These are phyloP conservation scores for Cabera pusaria DNA, from an alignment of 2,888 invertebrate species.

Conservation along the genomic window DNA sequence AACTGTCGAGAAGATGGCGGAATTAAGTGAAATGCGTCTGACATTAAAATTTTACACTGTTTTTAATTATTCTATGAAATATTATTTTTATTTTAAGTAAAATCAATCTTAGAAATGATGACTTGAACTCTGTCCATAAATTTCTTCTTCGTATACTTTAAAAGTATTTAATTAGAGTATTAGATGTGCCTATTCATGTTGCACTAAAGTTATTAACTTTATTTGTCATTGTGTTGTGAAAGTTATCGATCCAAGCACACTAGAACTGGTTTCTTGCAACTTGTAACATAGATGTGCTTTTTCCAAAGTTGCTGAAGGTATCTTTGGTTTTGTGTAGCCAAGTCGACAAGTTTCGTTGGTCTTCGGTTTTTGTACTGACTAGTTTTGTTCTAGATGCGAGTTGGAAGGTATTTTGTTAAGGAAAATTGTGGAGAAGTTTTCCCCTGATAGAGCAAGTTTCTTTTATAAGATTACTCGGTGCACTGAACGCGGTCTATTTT, in stretches of 20 bases:
- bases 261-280: too few relatives aligned
- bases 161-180: too few relatives aligned
- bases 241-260: too few relatives aligned
- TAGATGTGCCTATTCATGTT: too few relatives aligned
- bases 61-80: too few relatives aligned
- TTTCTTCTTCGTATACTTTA: too few relatives aligned
- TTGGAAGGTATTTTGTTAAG: conserved; percentile 13
- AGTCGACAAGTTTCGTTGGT: conserved; percentile 6
- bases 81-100: too few relatives aligned
- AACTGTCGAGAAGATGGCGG: conserved; percentile 3
- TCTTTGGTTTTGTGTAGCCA: conserved; percentile 9
- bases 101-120: too few relatives aligned
- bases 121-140: too few relatives aligned
- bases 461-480: conserved; percentile 7
- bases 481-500: not conserved
- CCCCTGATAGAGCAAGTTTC: conserved; percentile 10
- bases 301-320: conserved; percentile 5
- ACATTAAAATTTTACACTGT: too few relatives aligned
- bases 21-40: conserved; percentile 10
- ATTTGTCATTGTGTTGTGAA: too few relatives aligned
- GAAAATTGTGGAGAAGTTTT: conserved; percentile 14
- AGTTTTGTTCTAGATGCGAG: conserved; percentile 14
- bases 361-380: conserved; percentile 13
- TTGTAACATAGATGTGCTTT: conserved; percentile 6
- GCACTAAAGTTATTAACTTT: too few relatives aligned